Evolutionary conservation across 2,888 invertebrate genomes (phyloP).

Genomic region (Monoplex corrugatus): DNA sequence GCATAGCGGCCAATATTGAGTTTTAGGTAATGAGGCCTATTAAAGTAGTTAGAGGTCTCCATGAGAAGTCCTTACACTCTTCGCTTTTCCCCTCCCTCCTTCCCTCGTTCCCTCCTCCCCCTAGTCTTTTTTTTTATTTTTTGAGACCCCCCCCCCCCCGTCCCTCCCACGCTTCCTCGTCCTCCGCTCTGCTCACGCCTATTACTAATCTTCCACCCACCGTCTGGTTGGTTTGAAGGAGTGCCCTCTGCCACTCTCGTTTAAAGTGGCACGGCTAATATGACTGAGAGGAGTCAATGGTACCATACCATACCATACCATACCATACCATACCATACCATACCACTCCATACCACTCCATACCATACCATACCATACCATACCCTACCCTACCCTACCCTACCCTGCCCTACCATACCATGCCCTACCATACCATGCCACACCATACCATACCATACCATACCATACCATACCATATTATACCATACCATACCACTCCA

Average conservation of each 20-base stretch:
- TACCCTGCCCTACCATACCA: no score
- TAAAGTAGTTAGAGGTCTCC: conserved; percentile 44
- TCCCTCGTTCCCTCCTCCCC: background rate
- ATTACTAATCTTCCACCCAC: background rate
- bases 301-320: no score
- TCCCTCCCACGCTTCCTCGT: background rate
- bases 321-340: no score
- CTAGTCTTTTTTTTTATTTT: background rate
- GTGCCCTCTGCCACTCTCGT: conserved; percentile 28
- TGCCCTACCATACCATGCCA: no score
- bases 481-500: no score
- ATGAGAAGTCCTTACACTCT: conserved; percentile 22
- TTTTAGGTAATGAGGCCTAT: conserved; percentile 53
- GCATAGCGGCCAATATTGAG: conserved; percentile 48
- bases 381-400: no score
- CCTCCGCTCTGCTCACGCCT: background rate
- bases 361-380: no score
- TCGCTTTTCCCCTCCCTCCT: background rate
- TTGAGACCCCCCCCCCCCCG: background rate
- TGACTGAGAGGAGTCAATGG: no score
- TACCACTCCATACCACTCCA: no score
- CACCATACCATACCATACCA: no score
- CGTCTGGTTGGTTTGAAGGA: conserved; percentile 19
- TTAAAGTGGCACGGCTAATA: background rate
- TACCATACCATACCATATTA: no score